Base-by-base conservation (phyloP, 2,888 invertebrate species). In the Oligia fasciuncula region DNA sequence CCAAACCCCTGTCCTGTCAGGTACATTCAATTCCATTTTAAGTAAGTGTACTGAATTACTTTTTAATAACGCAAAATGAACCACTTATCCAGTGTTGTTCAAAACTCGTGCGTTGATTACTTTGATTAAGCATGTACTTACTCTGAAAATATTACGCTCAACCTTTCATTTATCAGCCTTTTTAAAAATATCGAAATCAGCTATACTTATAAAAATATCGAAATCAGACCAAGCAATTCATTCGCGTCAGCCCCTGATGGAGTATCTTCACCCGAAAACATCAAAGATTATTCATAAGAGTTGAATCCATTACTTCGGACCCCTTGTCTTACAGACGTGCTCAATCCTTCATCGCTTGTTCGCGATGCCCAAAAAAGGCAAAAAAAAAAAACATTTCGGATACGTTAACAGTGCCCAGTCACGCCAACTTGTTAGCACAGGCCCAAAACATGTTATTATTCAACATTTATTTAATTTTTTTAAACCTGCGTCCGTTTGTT, bases 391-490 rank as follows among this genome's bases (percentile, higher is more conserved):
- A 92, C 89, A 91, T 90, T 90, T 91, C 89, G 91, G 93, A 93
- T 94, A 93, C 92, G 95, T 94, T 96, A 95, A 96, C 95, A 95
- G 95, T 91, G 93, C 90, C 85, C 93, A 95, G 96, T 96, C 96
- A 96, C 96, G 96, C 95, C 93, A 96, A 90, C 94, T 94, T 92
- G 95, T 96, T 95, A 95, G 93, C 92, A 91, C 93, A 87, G 89
- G 85, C 87, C 85, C 87, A 90, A 91, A 95, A 92, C 95, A 90
- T 96, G 92, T 96, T 94, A 96, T 96, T 96, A 96, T 93, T 92
- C 92, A 90, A 93, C 94, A 94, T 96, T 95, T 96, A 96, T 95
- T 96, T 96, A 96, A 96, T 95, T 95, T 95, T 93, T 89, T 91
- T 89, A 91, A 92, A 91, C 91, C 87, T 90, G 90, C 90, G 91